A percentile compares a stretch with the other conserved stretches of the same genome.
phyloP scores from a whole-genome alignment of 2,888 invertebrate genomes.

The Lamproptera curius region DNA sequence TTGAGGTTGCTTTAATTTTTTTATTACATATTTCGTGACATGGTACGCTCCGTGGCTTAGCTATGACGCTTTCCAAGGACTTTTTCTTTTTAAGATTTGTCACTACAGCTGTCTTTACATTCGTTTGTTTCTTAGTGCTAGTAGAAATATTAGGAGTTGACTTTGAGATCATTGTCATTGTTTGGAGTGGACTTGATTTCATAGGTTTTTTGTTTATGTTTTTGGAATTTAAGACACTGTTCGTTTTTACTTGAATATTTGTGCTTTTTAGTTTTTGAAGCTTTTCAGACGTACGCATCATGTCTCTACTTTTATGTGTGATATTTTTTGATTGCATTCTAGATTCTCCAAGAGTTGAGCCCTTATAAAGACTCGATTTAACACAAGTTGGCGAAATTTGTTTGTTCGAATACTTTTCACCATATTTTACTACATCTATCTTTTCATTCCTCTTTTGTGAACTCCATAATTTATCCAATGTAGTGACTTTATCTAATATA shows the following conservation, averaged over 20 bases:
- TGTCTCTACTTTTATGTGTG: constrained; percentile 65
- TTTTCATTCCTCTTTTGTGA: constrained; percentile 69
- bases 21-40: constrained; percentile 59
- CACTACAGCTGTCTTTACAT: constrained; percentile 57
- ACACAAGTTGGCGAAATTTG: constrained; percentile 23
- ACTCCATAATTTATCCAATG: constrained; percentile 77
- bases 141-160: constrained; percentile 51
- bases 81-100: constrained; percentile 67
- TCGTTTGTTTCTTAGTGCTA: constrained; percentile 41
- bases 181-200: constrained; percentile 40
- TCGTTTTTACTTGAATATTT: constrained; percentile 52
- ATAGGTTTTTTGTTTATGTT: constrained; percentile 29
- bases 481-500: constrained; percentile 69
- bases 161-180: constrained; percentile 47
- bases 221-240: constrained; percentile 45
- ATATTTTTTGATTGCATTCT: constrained; percentile 25
- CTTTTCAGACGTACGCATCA: constrained; percentile 69
- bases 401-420: constrained; percentile 18
- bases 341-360: constrained; percentile 25
- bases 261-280: constrained; percentile 57
- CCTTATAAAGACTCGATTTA: constrained; percentile 31
- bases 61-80: constrained; percentile 46
- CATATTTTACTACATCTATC: constrained; percentile 55
- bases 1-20: constrained; percentile 45
- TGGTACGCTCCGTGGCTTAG: constrained; percentile 53